Evolutionary conservation across 2,797 vertebrate genomes (phyloP).

Genomic region (Zenarchopterus dispar): DNA sequence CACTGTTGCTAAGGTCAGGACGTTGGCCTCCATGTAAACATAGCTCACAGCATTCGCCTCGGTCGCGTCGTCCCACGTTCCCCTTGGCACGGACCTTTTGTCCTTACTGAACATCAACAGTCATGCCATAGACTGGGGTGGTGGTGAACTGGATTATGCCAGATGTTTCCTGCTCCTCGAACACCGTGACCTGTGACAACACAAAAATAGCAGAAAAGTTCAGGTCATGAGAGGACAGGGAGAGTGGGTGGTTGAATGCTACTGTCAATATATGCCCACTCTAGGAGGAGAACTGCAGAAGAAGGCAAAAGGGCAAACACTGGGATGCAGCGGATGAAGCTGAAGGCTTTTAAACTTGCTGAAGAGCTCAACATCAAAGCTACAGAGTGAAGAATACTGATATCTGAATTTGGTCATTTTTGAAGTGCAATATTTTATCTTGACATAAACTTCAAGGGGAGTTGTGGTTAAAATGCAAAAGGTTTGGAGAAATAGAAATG

Average conservation of each 20-base stretch:
- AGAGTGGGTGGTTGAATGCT: conserved; percentile 12
- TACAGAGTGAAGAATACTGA: no score
- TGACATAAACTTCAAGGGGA: no score
- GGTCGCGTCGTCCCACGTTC: not conserved
- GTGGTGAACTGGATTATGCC: conserved; percentile 82
- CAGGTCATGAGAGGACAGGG: conserved; percentile 27
- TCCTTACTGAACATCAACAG: conserved; percentile 82
- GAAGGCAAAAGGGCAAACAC: conserved; percentile 6
- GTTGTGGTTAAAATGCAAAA: no score
- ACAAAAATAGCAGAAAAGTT: conserved; percentile 16
- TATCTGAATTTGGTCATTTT: no score
- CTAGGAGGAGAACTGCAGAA: not conserved
- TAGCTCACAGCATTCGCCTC: not conserved
- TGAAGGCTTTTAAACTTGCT: not conserved
- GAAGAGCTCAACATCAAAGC: no score
- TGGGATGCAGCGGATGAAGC: not conserved
- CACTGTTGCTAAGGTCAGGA: not conserved
- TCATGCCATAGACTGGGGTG: conserved; percentile 82
- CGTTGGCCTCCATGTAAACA: not conserved
- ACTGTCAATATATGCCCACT: conserved; percentile 15
- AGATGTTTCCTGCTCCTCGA: conserved; percentile 86
- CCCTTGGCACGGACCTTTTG: conserved; percentile 11
- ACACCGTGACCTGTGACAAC: conserved; percentile 83
- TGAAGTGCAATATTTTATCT: no score
- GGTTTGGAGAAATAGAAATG: no score